Base-by-base conservation (phyloP, 2,888 invertebrate species). In the Drosophila buzzatii region DNA sequence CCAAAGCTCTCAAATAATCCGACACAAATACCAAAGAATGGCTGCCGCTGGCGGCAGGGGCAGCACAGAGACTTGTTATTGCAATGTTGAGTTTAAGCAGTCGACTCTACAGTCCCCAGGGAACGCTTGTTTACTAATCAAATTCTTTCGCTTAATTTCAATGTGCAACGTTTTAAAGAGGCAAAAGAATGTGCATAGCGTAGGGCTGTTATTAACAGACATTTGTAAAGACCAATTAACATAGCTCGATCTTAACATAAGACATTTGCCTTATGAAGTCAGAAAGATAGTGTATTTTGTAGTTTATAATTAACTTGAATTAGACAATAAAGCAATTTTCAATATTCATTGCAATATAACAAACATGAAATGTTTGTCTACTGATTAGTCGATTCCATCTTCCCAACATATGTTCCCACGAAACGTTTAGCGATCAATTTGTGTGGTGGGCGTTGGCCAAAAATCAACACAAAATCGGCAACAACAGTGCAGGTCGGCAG, bases 341-440 rank as follows among this genome's bases (percentile, higher is more conserved):
- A 23, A 23, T 7, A 31, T 49, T 9, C 53, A 23, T 8, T 8
- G 4, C 0, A 41, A n/a, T 23, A 39, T 23, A 53, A 18, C 4
- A 9, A 12, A 44, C 12, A 4, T 20, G n/a, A 18, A 20, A 44
- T 35, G 45, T 61, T 27, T 51, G 37, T 52, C 14, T 7, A 37
- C n/a, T 39, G 20, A 7, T 2, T 31, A 49, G 6, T 33, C 45
- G 8, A 45, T 14, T 27, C 35, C 52, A 18, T 20, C 23, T 27
- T 5, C 23, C 39, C 16, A 45, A 41, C 31, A 56, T 31, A 2
- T 33, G 16, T 75, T 71, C 63, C 49, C 66, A 76, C 57, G 63
- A 77, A 65, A 70, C 56, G 47, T 49, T 52, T 61, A 64, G 61
- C 35, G 73, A 80, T 68, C 68, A 68, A 67, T 84, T 81, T 58